Evolutionary conservation across 1,140 invertebrate species (phyloP), one percentile per base, ranked within the genome.

Genomic region (Tetraneura akinire): DNA sequence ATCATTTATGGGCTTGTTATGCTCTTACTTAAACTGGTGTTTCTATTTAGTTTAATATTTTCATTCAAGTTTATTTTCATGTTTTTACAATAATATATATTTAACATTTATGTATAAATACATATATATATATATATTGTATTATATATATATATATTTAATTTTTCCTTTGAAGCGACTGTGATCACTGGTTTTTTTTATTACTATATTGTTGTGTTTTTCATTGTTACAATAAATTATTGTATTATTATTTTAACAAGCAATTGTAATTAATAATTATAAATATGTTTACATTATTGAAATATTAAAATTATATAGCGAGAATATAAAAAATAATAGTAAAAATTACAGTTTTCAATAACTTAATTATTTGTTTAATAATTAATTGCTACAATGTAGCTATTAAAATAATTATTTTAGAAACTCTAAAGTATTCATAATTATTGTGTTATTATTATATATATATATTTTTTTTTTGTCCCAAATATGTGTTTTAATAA

Each of bases 121-220:
- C 18, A 29, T 71, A 71, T 49, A 4, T 29, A 71, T 47, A 71
- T n/a, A 49, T 51, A 26, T 51, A 49, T 71, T 51, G n/a, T 71
- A 51, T 18, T 49, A 49, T 49, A 49, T 29, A 76, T 60, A 42
- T 26, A 42, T 76, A 76, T 57, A 76, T 6, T 10, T 57, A 76
- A 55, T 76, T 78, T 78, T 78, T 62, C 74, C 53, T 78, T 78
- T 78, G 60, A 78, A 78, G 74, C 74, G 55, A 62, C 74, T 78
- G 74, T 78, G 74, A 78, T 78, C 37, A 78, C 74, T 62, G 74
- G 55, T 51, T 55, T 78, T 78, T n/a, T 47, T 62, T 78, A 60
- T 62, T 78, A 62, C 29, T 78, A 62, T 78, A 60, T 57, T 32
- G 13, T 37, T 60, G 23, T 18, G 14, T 62, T 78, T 45, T 26